Evolutionary conservation across 2,113 vertebrate genomes (phyloP).

Genomic region (Gadus chalcogrammus): DNA sequence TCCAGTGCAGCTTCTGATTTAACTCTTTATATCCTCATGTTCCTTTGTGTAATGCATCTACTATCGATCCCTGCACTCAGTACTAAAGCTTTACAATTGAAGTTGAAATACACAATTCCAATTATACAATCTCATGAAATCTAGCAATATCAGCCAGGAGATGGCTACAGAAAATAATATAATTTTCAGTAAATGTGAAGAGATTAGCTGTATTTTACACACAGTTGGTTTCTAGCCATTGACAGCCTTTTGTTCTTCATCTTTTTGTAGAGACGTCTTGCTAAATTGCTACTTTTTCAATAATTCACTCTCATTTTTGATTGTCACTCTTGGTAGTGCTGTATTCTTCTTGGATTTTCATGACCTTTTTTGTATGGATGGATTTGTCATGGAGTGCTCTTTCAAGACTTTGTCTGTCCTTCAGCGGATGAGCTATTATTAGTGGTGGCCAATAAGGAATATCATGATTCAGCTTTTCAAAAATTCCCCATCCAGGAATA

Average conservation of each 20-base stretch:
- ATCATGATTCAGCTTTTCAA: slow-evolving; percentile 30
- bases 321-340: slow-evolving; percentile 22
- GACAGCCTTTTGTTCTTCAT: too few species aligned
- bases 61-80: too few species aligned
- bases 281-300: slow-evolving; percentile 32
- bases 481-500: slow-evolving; percentile 31
- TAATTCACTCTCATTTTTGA: slow-evolving; percentile 24
- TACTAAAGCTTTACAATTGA: too few species aligned
- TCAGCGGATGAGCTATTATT: slow-evolving; percentile 42
- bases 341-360: slow-evolving; percentile 43
- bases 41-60: too few species aligned
- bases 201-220: too few species aligned
- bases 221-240: too few species aligned
- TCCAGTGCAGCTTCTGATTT: neutral
- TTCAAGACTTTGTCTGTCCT: slow-evolving; percentile 17
- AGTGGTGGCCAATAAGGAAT: slow-evolving; percentile 30
- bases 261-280: neutral
- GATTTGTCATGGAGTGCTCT: slow-evolving; percentile 25
- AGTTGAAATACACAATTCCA: too few species aligned
- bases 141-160: too few species aligned
- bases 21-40: neutral
- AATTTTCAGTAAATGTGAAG: too few species aligned
- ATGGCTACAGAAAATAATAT: too few species aligned
- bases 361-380: slow-evolving; percentile 35
- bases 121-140: too few species aligned